phyloP scores from a whole-genome alignment of 2,113 vertebrate genomes.

The Patagioenas fasciata region DNA sequence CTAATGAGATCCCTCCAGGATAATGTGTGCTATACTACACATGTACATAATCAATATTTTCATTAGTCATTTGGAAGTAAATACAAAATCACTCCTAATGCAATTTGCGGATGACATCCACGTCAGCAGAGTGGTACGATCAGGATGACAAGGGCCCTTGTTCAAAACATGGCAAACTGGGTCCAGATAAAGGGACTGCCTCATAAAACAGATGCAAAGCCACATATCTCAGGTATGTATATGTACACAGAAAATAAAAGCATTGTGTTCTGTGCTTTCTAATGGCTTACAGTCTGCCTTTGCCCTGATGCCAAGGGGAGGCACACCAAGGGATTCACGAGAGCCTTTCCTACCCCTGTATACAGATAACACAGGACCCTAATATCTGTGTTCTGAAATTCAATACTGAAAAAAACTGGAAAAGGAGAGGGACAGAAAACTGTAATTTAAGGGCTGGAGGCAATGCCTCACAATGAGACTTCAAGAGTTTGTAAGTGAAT shows the following conservation, averaged over 20 bases:
- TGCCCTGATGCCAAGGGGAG: background rate
- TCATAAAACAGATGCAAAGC: background rate
- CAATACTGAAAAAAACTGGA: background rate
- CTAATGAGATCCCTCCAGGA: background rate
- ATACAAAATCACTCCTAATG: slow-evolving; percentile 10
- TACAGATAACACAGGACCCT: too few relatives aligned
- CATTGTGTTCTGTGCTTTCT: background rate
- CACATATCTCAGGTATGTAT: background rate
- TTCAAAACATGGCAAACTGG: background rate
- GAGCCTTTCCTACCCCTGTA: background rate
- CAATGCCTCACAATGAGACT: background rate
- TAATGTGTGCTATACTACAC: background rate
- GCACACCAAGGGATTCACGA: background rate
- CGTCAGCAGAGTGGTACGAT: background rate
- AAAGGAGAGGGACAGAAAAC: background rate
- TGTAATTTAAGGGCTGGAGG: background rate
- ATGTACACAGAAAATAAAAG: background rate
- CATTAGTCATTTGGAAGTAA: slow-evolving; percentile 23
- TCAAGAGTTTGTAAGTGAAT: background rate
- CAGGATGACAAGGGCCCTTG: background rate
- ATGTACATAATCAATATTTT: background rate
- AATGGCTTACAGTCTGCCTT: background rate
- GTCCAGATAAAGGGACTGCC: background rate
- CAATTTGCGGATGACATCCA: background rate
- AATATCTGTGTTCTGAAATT: background rate